phyloP scores from a whole-genome alignment of 2,888 invertebrate genomes.

The Melinaea menophilus region DNA sequence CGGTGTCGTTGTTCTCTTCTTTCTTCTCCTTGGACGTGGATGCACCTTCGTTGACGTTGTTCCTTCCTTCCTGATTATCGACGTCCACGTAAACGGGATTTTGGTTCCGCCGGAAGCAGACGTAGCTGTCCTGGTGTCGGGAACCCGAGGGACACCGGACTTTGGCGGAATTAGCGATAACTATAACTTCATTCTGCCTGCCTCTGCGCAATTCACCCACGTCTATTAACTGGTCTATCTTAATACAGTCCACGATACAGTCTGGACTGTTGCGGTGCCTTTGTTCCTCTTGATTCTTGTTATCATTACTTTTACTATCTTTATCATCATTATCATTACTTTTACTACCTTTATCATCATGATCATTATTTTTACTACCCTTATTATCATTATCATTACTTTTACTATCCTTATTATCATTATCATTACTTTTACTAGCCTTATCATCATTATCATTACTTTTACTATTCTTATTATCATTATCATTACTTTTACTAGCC shows the following conservation, averaged over 20 bases:
- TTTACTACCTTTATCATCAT: background rate
- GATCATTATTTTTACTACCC: background rate
- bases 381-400: background rate
- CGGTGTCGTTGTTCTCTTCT: background rate
- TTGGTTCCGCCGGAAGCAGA: slow-evolving; percentile 14
- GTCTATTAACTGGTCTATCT: slow-evolving; percentile 23
- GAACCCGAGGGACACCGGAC: slow-evolving; percentile 12
- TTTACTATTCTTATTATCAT: background rate
- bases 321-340: slow-evolving; percentile 2
- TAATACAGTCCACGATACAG: slow-evolving; percentile 19
- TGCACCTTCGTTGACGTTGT: slow-evolving; percentile 16
- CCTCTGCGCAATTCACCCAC: slow-evolving; percentile 15
- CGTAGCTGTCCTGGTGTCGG: slow-evolving; percentile 9
- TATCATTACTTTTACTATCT: slow-evolving; percentile 3
- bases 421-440: background rate
- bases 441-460: background rate
- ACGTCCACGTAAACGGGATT: slow-evolving; percentile 10
- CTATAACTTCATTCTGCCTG: slow-evolving; percentile 21
- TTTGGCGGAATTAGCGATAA: slow-evolving; percentile 14
- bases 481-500: slow-evolving; percentile 4
- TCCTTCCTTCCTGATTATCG: background rate
- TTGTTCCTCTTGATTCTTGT: background rate
- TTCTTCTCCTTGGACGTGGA: slow-evolving; percentile 11
- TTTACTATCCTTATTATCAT: slow-evolving; percentile 7
- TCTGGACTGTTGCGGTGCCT: slow-evolving; percentile 12